These are phyloP conservation scores for Tricholaema leucomelas DNA, from an alignment of 2,113 vertebrate species.

Conservation along the genomic window DNA sequence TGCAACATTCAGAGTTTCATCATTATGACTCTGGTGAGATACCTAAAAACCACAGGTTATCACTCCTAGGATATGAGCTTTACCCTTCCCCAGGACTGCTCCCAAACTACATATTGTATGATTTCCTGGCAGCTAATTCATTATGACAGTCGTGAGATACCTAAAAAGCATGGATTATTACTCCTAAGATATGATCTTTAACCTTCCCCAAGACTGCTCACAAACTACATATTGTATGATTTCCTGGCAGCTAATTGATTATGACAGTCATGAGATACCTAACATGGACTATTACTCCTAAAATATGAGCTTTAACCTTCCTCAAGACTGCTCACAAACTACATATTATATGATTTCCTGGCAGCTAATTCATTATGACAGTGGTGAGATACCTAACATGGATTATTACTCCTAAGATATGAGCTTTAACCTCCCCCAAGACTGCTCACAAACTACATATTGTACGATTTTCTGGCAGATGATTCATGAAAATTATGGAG, in stretches of 20 bases:
- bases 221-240: background rate
- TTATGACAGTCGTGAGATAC: background rate
- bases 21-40: background rate
- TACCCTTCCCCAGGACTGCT: too few species aligned
- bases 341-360: too few species aligned
- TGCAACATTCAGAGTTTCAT: background rate
- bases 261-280: too few species aligned
- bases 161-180: background rate
- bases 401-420: background rate
- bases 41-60: too few species aligned
- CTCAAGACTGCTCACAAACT: too few species aligned
- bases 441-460: background rate
- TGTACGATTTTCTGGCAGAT: background rate
- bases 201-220: background rate
- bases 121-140: too few species aligned
- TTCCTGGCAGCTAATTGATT: too few species aligned
- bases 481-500: background rate
- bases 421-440: background rate
- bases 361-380: background rate
- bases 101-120: too few species aligned
- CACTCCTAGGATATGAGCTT: too few species aligned
- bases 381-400: background rate
- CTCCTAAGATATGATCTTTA: background rate
- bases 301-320: too few species aligned
- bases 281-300: too few species aligned